Evolutionary conservation across 2,888 invertebrate genomes (phyloP).

Genomic region (Belgica antarctica): DNA sequence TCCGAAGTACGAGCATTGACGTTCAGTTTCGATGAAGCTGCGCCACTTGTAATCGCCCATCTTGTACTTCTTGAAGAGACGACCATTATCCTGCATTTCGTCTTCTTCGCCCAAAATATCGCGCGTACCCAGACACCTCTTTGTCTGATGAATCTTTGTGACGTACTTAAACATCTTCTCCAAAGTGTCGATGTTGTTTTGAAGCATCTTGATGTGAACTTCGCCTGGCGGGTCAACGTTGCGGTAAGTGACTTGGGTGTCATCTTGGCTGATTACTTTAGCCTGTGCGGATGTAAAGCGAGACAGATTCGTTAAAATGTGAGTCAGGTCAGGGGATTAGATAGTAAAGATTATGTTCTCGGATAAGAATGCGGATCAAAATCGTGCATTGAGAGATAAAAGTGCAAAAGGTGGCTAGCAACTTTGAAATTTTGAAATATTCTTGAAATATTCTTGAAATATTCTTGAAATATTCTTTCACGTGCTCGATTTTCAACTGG

Average conservation of each 20-base stretch:
- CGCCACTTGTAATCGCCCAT: slow-evolving; percentile 94
- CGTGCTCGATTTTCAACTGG: too few relatives aligned
- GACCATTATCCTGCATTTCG: slow-evolving; percentile 89
- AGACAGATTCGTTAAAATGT: too few relatives aligned
- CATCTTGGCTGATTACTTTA: slow-evolving; percentile 64
- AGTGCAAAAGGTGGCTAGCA: too few relatives aligned
- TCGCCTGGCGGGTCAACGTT: slow-evolving; percentile 68
- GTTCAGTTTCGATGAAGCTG: slow-evolving; percentile 71
- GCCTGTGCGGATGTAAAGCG: slow-evolving; percentile 69
- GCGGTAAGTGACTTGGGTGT: slow-evolving; percentile 68
- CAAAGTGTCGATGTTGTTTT: slow-evolving; percentile 76
- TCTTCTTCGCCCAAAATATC: slow-evolving; percentile 90
- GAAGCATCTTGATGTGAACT: slow-evolving; percentile 70
- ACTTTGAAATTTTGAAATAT: too few relatives aligned
- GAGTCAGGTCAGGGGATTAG: too few relatives aligned
- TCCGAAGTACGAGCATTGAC: slow-evolving; percentile 74
- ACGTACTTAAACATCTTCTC: slow-evolving; percentile 81
- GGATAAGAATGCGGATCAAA: too few relatives aligned
- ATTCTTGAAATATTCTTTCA: too few relatives aligned
- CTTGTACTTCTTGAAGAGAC: slow-evolving; percentile 94
- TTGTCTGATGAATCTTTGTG: slow-evolving; percentile 68
- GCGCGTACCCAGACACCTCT: slow-evolving; percentile 83
- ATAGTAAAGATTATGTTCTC: too few relatives aligned
- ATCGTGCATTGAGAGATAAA: too few relatives aligned
- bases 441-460: too few relatives aligned